A percentile compares a stretch with the other conserved stretches of the same genome.
These are phyloP conservation scores for Oreamnos americanus DNA, from an alignment of 2,113 vertebrate genomes.

Conservation along the genomic window DNA sequence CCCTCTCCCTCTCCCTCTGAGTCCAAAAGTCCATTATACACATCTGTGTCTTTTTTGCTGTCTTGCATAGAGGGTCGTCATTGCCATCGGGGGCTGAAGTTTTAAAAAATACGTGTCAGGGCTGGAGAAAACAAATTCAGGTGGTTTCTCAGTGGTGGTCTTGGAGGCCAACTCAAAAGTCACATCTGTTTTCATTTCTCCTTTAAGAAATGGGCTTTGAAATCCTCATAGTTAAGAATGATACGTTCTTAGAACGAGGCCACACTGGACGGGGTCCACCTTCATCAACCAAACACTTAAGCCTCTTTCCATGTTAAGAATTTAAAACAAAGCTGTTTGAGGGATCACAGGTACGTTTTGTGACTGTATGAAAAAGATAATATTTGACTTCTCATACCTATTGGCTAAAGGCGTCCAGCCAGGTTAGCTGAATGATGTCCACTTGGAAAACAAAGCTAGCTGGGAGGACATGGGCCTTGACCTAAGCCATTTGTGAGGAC, in stretches of 20 bases:
- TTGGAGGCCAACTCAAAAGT: background rate
- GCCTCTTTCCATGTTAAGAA: background rate
- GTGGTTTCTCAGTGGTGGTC: background rate
- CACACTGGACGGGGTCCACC: background rate
- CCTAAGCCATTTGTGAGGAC: background rate
- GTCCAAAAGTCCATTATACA: too few relatives aligned
- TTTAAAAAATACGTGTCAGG: background rate
- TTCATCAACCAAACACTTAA: background rate
- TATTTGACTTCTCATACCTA: background rate
- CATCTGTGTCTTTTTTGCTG: too few relatives aligned
- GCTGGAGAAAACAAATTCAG: background rate
- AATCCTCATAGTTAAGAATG: background rate
- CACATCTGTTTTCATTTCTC: background rate
- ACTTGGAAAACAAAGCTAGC: background rate
- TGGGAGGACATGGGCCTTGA: background rate
- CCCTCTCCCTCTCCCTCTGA: too few relatives aligned
- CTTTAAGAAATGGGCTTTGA: background rate
- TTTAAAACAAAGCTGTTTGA: constrained; percentile 24
- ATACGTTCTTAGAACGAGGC: background rate
- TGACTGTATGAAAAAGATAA: background rate
- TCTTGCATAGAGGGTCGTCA: too few relatives aligned
- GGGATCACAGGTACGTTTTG: background rate
- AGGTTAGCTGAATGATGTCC: background rate
- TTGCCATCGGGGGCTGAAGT: background rate
- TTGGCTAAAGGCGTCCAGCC: background rate